A percentile compares a stretch with the other conserved stretches of the same genome.
These are phyloP conservation scores for Agapostemon virescens DNA, from an alignment of 2,888 invertebrate species.

Conservation along the genomic window DNA sequence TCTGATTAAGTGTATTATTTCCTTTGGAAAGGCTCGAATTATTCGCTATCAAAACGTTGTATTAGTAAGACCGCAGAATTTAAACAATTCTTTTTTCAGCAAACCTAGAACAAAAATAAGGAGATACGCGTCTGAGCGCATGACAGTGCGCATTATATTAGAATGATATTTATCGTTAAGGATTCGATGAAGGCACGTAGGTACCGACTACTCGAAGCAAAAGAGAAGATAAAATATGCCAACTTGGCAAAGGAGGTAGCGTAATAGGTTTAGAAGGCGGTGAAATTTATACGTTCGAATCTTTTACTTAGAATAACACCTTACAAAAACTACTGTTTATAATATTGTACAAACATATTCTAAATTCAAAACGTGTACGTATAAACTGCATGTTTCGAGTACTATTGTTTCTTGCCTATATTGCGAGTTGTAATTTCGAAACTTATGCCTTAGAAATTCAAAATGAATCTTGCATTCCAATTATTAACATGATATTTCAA, in stretches of 20 bases:
- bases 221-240: conserved; percentile 1
- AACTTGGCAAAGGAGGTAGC: conserved; percentile 10
- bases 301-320: neutral
- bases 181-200: conserved; percentile 1
- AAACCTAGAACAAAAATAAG: conserved; percentile 16
- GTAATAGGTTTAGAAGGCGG: neutral
- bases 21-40: neutral
- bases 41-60: neutral
- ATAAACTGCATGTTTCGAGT: neutral
- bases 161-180: conserved; percentile 8
- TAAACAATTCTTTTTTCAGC: neutral
- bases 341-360: neutral
- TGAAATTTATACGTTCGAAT: conserved; percentile 9
- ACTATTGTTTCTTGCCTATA: neutral
- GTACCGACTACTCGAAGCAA: conserved; percentile 18
- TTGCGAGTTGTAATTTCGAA: neutral
- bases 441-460: neutral
- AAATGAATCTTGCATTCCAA: neutral
- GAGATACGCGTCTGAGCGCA: neutral
- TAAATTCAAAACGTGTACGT: neutral
- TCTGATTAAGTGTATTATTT: conserved; percentile 14
- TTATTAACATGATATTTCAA: neutral
- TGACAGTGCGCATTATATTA: conserved; percentile 14
- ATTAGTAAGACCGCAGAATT: neutral
- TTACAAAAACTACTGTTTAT: neutral